These are phyloP conservation scores for Nephila pilipes DNA, from an alignment of 1,140 invertebrate genomes.

Conservation along the genomic window DNA sequence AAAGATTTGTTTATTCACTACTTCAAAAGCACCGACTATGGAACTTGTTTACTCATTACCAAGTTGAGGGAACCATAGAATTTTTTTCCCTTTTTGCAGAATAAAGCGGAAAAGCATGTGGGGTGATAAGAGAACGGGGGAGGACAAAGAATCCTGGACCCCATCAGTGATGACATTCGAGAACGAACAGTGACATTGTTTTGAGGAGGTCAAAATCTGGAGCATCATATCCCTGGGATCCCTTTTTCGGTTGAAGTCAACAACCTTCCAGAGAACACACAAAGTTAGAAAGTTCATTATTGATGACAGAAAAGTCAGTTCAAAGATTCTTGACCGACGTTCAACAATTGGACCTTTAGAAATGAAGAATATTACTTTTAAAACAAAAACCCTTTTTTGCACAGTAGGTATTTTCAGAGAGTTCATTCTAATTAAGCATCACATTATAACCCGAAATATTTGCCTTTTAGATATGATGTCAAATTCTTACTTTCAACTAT, in stretches of 20 bases:
- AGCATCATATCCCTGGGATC: background rate
- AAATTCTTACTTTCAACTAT: too few species aligned
- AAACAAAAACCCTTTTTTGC: background rate
- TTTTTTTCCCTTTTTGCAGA: background rate
- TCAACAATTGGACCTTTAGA: background rate
- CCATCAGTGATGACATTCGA: background rate
- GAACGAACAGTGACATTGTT: constrained; percentile 49
- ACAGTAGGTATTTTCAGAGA: too few species aligned
- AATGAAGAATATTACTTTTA: background rate
- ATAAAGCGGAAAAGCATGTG: constrained; percentile 10
- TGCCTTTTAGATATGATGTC: too few species aligned
- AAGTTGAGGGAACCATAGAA: background rate
- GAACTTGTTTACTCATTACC: constrained; percentile 28
- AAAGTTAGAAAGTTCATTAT: constrained; percentile 23
- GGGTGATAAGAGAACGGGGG: constrained; percentile 44
- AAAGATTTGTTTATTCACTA: background rate
- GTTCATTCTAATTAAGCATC: too few species aligned
- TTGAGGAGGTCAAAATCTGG: background rate
- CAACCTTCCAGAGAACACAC: background rate
- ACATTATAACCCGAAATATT: too few species aligned
- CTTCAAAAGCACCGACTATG: constrained; percentile 6
- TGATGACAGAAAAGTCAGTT: background rate
- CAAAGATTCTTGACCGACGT: background rate
- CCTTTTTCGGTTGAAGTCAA: constrained; percentile 18
- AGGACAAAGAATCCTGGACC: background rate